phyloP scores from a whole-genome alignment of 2,888 invertebrate species.

The Cerceris rybyensis region DNA sequence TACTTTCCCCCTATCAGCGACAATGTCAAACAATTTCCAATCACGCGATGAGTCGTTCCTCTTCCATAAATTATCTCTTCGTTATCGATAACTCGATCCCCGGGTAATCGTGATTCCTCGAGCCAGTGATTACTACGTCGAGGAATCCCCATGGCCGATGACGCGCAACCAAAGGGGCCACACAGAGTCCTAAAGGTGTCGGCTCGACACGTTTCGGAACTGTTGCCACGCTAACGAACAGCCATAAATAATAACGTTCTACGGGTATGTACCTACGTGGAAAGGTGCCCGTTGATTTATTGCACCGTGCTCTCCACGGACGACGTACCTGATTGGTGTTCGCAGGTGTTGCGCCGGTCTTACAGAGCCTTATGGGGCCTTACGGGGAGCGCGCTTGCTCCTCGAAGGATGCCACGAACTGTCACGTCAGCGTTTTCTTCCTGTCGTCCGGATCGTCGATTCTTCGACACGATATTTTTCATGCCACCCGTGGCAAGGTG shows the following conservation, averaged over 20 bases:
- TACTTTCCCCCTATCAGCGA: background rate
- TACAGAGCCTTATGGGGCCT: slow-evolving; percentile 5
- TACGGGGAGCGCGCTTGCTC: slow-evolving; percentile 12
- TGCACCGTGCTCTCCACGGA: slow-evolving; percentile 51
- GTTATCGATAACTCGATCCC: slow-evolving; percentile 50
- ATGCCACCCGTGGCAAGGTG: background rate
- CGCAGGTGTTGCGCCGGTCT: slow-evolving; percentile 66
- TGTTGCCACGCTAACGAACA: slow-evolving; percentile 74
- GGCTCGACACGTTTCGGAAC: slow-evolving; percentile 66
- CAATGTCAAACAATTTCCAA: slow-evolving; percentile 46
- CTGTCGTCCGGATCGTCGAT: slow-evolving; percentile 48
- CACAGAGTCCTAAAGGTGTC: slow-evolving; percentile 60
- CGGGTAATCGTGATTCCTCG: slow-evolving; percentile 48
- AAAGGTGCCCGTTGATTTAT: slow-evolving; percentile 75
- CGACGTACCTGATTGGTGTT: slow-evolving; percentile 71
- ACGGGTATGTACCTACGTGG: slow-evolving; percentile 59
- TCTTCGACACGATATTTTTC: slow-evolving; percentile 24
- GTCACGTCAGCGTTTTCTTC: slow-evolving; percentile 56
- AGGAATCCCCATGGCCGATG: slow-evolving; percentile 47
- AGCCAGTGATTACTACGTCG: slow-evolving; percentile 43
- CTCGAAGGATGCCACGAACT: slow-evolving; percentile 42
- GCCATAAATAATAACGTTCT: slow-evolving; percentile 73
- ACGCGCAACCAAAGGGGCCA: slow-evolving; percentile 60
- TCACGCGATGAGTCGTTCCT: slow-evolving; percentile 30
- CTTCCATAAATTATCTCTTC: slow-evolving; percentile 50